Conservation (phyloP, 2,113 vertebrate species). For the Cheilinus undulatus region DNA sequence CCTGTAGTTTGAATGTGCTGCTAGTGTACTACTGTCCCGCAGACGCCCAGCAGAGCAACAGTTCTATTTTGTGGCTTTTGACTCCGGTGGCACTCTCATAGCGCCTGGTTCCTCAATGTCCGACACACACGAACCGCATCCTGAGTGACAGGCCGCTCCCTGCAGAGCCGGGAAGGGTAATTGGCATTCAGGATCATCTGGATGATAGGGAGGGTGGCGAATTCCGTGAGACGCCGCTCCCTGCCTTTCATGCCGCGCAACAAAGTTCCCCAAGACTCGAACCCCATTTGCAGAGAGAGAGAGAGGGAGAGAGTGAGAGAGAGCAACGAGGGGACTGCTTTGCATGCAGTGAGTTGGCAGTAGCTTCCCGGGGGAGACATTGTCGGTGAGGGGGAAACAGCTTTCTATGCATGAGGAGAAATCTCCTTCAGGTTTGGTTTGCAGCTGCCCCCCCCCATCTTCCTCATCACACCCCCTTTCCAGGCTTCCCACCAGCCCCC, state of each 20-base stretch:
- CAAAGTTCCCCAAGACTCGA: slow-evolving; percentile 73
- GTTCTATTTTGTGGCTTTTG: slow-evolving; percentile 50
- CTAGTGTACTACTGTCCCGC: slow-evolving; percentile 20
- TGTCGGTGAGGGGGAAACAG: slow-evolving; percentile 77
- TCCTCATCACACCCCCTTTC: slow-evolving; percentile 39
- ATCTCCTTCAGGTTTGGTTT: slow-evolving; percentile 81
- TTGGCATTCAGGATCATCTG: slow-evolving; percentile 85
- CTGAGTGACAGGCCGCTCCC: slow-evolving; percentile 83
- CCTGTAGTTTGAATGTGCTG: not conserved
- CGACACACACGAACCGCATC: slow-evolving; percentile 61
- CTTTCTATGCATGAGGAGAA: slow-evolving; percentile 85
- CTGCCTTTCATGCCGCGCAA: slow-evolving; percentile 68
- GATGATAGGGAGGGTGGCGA: slow-evolving; percentile 76
- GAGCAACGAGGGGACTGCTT: slow-evolving; percentile 65
- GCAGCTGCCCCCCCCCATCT: slow-evolving; percentile 26
- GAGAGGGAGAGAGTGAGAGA: slow-evolving; percentile 50
- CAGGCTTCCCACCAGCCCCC: slow-evolving; percentile 22
- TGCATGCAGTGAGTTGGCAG: slow-evolving; percentile 82
- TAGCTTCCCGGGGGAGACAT: slow-evolving; percentile 72
- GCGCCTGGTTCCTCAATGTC: slow-evolving; percentile 34
- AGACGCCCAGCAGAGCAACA: slow-evolving; percentile 41
- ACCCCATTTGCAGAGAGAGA: slow-evolving; percentile 65
- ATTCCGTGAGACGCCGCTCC: slow-evolving; percentile 71
- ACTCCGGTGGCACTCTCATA: slow-evolving; percentile 53
- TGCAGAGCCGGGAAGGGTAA: slow-evolving; percentile 78